Evolutionary conservation across 2,797 vertebrate species (phyloP).

Genomic region (Arnoldichthys spilopterus): DNA sequence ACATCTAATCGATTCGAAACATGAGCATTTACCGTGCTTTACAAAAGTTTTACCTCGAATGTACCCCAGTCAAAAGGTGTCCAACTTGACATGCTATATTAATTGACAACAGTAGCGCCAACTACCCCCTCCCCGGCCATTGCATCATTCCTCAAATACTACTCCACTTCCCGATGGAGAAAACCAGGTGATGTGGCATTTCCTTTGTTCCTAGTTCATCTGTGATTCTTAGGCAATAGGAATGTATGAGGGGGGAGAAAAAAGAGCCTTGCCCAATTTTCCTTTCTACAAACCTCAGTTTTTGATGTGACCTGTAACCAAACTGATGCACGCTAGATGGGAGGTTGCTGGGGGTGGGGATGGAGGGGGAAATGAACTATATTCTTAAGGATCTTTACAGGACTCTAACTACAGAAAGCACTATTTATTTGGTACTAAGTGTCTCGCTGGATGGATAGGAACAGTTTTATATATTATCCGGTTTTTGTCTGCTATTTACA

Average conservation of each 20-base stretch:
- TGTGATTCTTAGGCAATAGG: conserved; percentile 59
- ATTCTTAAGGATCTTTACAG: conserved; percentile 84
- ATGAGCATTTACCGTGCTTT: conserved; percentile 46
- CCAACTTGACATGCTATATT: conserved; percentile 54
- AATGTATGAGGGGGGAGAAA: conserved; percentile 36
- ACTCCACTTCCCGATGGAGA: conserved; percentile 23
- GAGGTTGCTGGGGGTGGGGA: conserved; percentile 58
- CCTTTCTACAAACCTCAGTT: conserved; percentile 76
- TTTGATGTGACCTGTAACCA: conserved; percentile 73
- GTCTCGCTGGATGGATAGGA: conserved; percentile 91
- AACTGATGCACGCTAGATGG: conserved; percentile 66
- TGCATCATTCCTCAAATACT: conserved; percentile 40
- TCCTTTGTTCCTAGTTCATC: conserved; percentile 58
- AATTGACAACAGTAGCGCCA: conserved; percentile 48
- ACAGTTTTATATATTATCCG: conserved; percentile 99
- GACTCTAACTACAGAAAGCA: conserved; percentile 86
- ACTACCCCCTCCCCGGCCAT: conserved; percentile 53
- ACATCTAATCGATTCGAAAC: conserved; percentile 5
- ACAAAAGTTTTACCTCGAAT: conserved; percentile 53
- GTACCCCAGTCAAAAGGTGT: conserved; percentile 60
- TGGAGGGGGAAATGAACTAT: conserved; percentile 69
- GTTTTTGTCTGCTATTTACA: conserved; percentile 99
- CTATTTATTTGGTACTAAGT: conserved; percentile 95
- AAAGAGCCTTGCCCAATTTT: conserved; percentile 45
- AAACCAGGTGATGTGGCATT: background rate